A percentile compares a stretch with the other conserved stretches of the same genome.
phyloP scores from a whole-genome alignment of 1,140 invertebrate genomes.

The Ctenoplectra terminalis region DNA sequence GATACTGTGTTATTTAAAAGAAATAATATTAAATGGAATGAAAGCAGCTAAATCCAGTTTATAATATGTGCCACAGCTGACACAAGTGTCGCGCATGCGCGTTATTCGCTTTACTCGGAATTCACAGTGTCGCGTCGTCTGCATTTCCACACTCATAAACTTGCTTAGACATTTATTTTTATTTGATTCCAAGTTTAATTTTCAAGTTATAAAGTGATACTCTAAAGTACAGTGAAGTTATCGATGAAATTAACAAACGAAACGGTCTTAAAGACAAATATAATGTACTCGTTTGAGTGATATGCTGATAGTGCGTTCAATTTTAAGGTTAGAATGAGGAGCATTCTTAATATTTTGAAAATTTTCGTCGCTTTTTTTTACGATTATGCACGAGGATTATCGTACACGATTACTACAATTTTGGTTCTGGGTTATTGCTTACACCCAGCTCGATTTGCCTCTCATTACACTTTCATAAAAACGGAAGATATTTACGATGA shows the following conservation, averaged over 20 bases:
- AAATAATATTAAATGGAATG: too few relatives aligned
- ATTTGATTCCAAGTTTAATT: background rate
- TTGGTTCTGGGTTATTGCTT: slow-evolving; percentile 77
- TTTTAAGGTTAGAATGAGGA: slow-evolving; percentile 65
- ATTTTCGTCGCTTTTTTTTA: slow-evolving; percentile 68
- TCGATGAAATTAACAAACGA: background rate
- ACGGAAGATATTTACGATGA: slow-evolving; percentile 77
- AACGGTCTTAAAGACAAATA: background rate
- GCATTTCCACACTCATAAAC: background rate
- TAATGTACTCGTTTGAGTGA: background rate
- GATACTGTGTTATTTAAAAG: too few relatives aligned
- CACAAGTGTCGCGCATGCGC: slow-evolving; percentile 4
- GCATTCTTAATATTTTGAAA: slow-evolving; percentile 68
- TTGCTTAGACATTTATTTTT: background rate
- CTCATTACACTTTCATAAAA: slow-evolving; percentile 79
- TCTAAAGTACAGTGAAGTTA: background rate
- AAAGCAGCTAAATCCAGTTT: too few relatives aligned
- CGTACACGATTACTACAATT: slow-evolving; percentile 66
- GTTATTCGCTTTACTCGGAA: background rate
- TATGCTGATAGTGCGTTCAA: slow-evolving; percentile 9
- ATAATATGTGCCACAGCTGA: too few relatives aligned
- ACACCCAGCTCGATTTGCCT: slow-evolving; percentile 79
- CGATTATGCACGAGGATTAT: slow-evolving; percentile 71
- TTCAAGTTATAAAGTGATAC: background rate
- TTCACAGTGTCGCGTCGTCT: background rate